A percentile compares a stretch with the other conserved stretches of the same genome.
phyloP scores from a whole-genome alignment of 2,888 invertebrate species.

The Masnerella sp. region DNA sequence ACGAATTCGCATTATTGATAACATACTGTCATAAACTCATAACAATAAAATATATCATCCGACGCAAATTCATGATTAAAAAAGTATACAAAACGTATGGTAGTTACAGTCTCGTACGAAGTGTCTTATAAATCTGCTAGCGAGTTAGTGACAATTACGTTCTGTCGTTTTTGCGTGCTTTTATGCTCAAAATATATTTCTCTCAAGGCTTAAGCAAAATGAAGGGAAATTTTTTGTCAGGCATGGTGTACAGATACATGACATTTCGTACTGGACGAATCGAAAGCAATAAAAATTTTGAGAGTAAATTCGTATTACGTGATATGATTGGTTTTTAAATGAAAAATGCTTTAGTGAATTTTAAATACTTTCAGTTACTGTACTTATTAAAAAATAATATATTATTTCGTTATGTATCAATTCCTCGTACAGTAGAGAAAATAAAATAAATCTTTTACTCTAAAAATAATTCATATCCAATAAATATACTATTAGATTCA shows the following conservation, averaged over 20 bases:
- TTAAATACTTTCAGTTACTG: slow-evolving; percentile 45
- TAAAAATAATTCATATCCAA: slow-evolving; percentile 59
- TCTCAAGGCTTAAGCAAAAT: not conserved
- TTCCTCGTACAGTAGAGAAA: slow-evolving; percentile 56
- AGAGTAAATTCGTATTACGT: slow-evolving; percentile 44
- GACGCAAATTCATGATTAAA: slow-evolving; percentile 35
- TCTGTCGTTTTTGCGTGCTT: not conserved
- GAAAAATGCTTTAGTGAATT: slow-evolving; percentile 33
- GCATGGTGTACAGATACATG: too few relatives aligned
- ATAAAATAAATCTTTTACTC: slow-evolving; percentile 58
- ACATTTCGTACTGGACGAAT: slow-evolving; percentile 19
- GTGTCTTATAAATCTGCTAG: slow-evolving; percentile 17
- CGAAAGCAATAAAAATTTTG: slow-evolving; percentile 36
- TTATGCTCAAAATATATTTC: not conserved
- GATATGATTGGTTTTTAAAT: slow-evolving; percentile 36
- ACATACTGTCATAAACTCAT: slow-evolving; percentile 62
- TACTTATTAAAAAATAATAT: slow-evolving; percentile 54
- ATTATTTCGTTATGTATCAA: slow-evolving; percentile 43
- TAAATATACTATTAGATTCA: slow-evolving; percentile 58
- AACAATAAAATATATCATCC: slow-evolving; percentile 64
- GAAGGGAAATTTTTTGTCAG: too few relatives aligned
- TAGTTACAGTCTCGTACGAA: slow-evolving; percentile 26
- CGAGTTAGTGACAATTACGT: not conserved
- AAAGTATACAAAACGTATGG: slow-evolving; percentile 33
- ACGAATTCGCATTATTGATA: slow-evolving; percentile 62